Conservation (phyloP, 2,113 vertebrate genomes). For the Hymenochirus boettgeri region DNA sequence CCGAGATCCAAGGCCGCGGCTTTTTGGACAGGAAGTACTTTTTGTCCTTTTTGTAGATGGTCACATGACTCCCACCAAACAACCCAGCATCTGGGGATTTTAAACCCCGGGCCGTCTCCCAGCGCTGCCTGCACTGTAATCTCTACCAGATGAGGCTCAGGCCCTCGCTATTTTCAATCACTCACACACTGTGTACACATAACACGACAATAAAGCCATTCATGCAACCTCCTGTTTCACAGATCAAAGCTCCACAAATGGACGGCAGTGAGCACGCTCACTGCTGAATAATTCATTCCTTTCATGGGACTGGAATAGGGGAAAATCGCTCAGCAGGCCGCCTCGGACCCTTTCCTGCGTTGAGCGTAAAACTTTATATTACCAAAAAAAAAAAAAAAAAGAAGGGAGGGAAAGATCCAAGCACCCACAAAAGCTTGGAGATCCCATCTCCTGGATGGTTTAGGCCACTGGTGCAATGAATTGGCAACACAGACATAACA, state of each 20-base stretch:
- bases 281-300: slow-evolving; percentile 93
- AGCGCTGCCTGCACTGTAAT: slow-evolving; percentile 83
- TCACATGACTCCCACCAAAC: slow-evolving; percentile 77
- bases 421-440: slow-evolving; percentile 10
- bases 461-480: no score
- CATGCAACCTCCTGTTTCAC: slow-evolving; percentile 85
- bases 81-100: slow-evolving; percentile 87
- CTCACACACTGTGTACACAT: slow-evolving; percentile 82
- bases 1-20: slow-evolving; percentile 38
- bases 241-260: slow-evolving; percentile 95
- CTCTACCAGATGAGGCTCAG: slow-evolving; percentile 83
- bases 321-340: slow-evolving; percentile 81
- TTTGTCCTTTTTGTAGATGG: slow-evolving; percentile 60
- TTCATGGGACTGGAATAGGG: slow-evolving; percentile 70
- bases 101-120: slow-evolving; percentile 76
- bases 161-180: slow-evolving; percentile 87
- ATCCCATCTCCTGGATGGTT: no score
- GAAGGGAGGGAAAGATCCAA: slow-evolving; percentile 50
- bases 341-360: slow-evolving; percentile 68
- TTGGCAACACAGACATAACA: no score
- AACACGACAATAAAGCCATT: slow-evolving; percentile 97
- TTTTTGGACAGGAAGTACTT: slow-evolving; percentile 49
- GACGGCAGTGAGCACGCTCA: slow-evolving; percentile 91
- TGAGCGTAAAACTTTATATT: slow-evolving; percentile 72
- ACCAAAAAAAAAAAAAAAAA: no score